phyloP scores from a whole-genome alignment of 2,113 vertebrate genomes.

The Turnix velox region DNA sequence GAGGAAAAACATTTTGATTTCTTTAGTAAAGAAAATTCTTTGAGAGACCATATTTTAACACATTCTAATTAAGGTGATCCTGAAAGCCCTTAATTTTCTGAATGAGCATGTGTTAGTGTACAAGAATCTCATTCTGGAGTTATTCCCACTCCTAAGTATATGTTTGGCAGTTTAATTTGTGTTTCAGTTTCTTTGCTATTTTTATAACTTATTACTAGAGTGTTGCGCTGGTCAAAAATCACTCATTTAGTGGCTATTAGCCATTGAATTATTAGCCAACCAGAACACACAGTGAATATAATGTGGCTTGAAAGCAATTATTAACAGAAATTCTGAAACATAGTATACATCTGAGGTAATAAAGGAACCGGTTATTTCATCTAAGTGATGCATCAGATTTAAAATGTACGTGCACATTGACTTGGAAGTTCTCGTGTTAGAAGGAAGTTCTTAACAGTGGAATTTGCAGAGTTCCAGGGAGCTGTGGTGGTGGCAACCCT shows the following conservation, averaged over 20 bases:
- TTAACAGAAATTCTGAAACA: not conserved
- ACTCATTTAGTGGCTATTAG: not conserved
- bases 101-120: not conserved
- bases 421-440: not conserved
- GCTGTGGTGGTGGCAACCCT: not conserved
- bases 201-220: not conserved
- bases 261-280: not conserved
- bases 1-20: not conserved
- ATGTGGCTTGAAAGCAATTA: not conserved
- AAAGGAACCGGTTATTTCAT: not conserved
- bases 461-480: not conserved
- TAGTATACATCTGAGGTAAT: not conserved
- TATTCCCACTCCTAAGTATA: not conserved
- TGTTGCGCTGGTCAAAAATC: not conserved
- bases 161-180: not conserved
- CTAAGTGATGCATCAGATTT: not conserved
- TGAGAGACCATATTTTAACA: not conserved
- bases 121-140: not conserved
- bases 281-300: not conserved
- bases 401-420: not conserved
- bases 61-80: not conserved
- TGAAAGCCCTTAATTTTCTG: not conserved
- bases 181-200: slow-evolving; percentile 25
- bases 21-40: not conserved
- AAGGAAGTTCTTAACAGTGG: not conserved